Conservation (phyloP, 1,140 invertebrate genomes). For the Chrysomallon squamiferum region DNA sequence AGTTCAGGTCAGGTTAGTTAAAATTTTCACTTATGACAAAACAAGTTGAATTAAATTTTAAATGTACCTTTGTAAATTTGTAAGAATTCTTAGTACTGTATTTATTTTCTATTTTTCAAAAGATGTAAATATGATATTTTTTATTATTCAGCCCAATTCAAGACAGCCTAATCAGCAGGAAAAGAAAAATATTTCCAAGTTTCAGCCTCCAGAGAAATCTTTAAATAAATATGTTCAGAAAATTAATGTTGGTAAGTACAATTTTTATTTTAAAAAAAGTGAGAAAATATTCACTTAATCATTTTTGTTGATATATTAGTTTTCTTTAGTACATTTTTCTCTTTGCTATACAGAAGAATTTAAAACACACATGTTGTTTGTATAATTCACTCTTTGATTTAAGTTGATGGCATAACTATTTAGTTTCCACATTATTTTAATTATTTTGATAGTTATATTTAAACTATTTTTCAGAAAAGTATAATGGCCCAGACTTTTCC, state of each 20-base stretch:
- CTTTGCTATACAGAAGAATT: background rate
- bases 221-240: conserved; percentile 80
- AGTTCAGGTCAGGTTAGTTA: background rate
- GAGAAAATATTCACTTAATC: no score
- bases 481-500: conserved; percentile 73
- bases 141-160: conserved; percentile 26
- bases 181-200: conserved; percentile 64
- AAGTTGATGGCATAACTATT: background rate
- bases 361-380: background rate
- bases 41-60: background rate
- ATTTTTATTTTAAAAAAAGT: no score
- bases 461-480: conserved; percentile 69
- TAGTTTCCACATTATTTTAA: background rate
- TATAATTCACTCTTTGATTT: background rate
- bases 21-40: background rate
- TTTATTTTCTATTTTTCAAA: background rate
- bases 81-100: background rate
- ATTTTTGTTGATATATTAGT: background rate
- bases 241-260: conserved; percentile 74
- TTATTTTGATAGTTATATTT: background rate
- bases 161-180: conserved; percentile 10
- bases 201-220: conserved; percentile 82
- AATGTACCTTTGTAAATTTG: background rate
- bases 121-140: background rate
- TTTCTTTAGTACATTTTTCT: background rate